phyloP scores from a whole-genome alignment of 1,140 invertebrate species.

The Proctacanthus coquilletti region DNA sequence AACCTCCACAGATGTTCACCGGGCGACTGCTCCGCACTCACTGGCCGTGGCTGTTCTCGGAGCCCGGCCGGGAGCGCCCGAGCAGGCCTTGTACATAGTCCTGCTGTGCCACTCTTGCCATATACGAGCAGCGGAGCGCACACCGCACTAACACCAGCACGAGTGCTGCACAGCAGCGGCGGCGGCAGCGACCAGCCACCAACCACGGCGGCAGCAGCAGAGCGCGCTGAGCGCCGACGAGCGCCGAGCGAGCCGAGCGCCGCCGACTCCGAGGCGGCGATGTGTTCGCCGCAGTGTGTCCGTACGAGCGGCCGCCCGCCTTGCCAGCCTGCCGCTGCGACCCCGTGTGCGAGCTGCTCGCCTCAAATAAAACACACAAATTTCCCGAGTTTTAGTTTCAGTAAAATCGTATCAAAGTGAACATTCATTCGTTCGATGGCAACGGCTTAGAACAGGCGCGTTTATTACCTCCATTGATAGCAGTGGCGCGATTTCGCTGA shows the following conservation, averaged over 20 bases:
- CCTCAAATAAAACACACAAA: too few relatives aligned
- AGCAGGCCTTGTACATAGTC: too few relatives aligned
- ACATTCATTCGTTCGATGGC: slow-evolving; percentile 29
- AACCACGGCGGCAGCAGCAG: neutral
- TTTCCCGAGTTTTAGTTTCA: slow-evolving; percentile 1
- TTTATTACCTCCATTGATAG: slow-evolving; percentile 22
- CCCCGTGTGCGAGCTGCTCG: too few relatives aligned
- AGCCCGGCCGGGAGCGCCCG: neutral
- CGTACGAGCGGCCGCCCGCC: neutral
- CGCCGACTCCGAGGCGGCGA: too few relatives aligned
- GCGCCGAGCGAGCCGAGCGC: neutral
- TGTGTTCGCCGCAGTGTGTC: neutral
- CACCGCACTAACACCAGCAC: too few relatives aligned
- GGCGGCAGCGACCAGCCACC: neutral
- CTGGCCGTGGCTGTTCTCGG: neutral
- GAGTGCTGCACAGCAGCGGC: neutral
- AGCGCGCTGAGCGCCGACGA: neutral
- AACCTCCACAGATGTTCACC: too few relatives aligned
- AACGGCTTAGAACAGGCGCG: slow-evolving; percentile 31
- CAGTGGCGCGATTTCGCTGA: slow-evolving; percentile 2
- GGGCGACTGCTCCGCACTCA: too few relatives aligned
- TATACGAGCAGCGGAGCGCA: too few relatives aligned
- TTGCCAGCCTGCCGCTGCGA: neutral
- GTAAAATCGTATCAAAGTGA: slow-evolving; percentile 5
- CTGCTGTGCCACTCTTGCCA: too few relatives aligned